Evolutionary conservation across 2,888 invertebrate species (phyloP).

Genomic region (Acanthosepion esculentum): DNA sequence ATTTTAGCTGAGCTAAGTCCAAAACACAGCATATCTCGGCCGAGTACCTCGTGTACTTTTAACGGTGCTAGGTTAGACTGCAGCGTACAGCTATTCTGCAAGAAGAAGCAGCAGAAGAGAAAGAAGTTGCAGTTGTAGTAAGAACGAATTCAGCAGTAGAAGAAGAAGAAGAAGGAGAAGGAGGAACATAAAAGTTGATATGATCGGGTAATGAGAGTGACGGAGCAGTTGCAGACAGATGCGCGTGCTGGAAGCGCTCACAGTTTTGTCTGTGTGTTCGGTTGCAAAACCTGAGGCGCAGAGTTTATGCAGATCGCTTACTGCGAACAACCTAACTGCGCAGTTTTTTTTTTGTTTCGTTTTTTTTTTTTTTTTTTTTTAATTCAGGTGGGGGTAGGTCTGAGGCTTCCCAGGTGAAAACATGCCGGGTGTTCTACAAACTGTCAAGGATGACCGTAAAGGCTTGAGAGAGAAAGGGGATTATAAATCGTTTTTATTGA

Average conservation of each 20-base stretch:
- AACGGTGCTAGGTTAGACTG: not conserved
- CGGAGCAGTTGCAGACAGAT: not conserved
- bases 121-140: not conserved
- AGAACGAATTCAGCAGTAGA: not conserved
- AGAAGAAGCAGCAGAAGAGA: not conserved
- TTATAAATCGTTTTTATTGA: too few relatives aligned
- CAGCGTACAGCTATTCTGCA: not conserved
- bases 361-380: too few relatives aligned
- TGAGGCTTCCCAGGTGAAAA: too few relatives aligned
- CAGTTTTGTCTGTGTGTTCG: not conserved
- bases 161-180: not conserved
- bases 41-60: slow-evolving; percentile 6
- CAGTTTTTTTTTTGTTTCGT: not conserved
- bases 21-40: not conserved
- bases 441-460: too few relatives aligned
- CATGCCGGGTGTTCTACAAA: too few relatives aligned
- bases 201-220: not conserved
- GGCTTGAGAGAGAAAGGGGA: too few relatives aligned
- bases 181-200: not conserved
- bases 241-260: not conserved
- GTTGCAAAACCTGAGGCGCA: not conserved
- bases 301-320: not conserved
- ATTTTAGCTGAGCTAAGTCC: not conserved
- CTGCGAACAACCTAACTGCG: not conserved
- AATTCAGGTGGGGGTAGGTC: too few relatives aligned